Percentiles rank a stretch among this genome's conserved stretches.
Conservation (phyloP, 2,797 vertebrate species). For the Acrocephalus scirpaceus region DNA sequence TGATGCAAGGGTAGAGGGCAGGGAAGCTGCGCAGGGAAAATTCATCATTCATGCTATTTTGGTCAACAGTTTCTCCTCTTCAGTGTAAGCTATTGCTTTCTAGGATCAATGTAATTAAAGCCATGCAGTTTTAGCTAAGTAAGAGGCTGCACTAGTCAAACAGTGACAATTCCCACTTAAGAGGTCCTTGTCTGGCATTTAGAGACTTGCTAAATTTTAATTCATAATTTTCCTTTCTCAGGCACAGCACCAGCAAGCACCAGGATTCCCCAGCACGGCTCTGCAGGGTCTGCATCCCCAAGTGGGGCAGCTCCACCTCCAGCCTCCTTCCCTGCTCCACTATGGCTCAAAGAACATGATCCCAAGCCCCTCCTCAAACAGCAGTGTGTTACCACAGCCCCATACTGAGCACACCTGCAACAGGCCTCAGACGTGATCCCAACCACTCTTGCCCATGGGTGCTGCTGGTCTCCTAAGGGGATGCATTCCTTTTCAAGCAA, state of each 20-base stretch:
- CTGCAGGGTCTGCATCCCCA: too few species aligned
- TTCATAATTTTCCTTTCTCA: constrained; percentile 14
- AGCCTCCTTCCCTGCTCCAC: neutral
- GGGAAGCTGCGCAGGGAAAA: neutral
- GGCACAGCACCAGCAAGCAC: neutral
- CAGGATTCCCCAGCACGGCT: accelerated
- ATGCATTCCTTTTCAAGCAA: neutral
- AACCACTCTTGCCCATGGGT: neutral
- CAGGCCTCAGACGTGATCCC: neutral
- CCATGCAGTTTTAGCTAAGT: constrained; percentile 4
- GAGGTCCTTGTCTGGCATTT: neutral
- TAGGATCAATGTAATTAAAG: neutral
- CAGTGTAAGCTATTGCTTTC: neutral
- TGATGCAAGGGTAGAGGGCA: accelerated
- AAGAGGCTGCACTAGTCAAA: neutral
- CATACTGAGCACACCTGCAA: neutral
- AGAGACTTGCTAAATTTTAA: constrained; percentile 45
- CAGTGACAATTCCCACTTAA: constrained; percentile 6
- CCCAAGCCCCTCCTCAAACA: neutral
- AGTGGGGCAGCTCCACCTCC: neutral
- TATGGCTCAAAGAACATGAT: neutral
- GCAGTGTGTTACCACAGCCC: neutral
- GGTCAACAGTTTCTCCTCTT: neutral
- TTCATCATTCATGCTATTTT: neutral
- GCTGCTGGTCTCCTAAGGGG: neutral